phyloP scores from a whole-genome alignment of 2,888 invertebrate genomes.

The Aradus depressus region DNA sequence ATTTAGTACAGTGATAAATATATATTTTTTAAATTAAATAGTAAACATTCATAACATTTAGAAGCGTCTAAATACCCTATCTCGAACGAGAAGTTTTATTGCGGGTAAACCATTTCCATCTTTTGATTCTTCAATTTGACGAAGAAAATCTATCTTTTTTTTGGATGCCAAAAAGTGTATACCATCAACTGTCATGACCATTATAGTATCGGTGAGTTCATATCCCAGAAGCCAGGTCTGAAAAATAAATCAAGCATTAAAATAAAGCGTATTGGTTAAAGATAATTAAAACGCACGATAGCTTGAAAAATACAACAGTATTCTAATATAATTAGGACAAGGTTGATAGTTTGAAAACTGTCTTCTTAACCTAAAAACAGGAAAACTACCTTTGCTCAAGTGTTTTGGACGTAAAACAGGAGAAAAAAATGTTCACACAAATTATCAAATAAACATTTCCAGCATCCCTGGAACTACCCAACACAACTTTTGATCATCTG shows the following conservation, averaged over 20 bases:
- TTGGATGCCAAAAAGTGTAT: constrained; percentile 90
- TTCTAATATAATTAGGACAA: neutral
- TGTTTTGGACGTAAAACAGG: too few relatives aligned
- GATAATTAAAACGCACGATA: neutral
- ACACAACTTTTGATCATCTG: too few relatives aligned
- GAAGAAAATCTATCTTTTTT: constrained; percentile 94
- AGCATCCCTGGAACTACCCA: too few relatives aligned
- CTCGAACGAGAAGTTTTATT: constrained; percentile 74
- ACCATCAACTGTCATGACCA: constrained; percentile 73
- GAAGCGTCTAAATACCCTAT: constrained; percentile 53
- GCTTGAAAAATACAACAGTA: neutral
- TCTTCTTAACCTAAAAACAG: too few relatives aligned
- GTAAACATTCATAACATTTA: neutral
- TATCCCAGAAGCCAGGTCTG: constrained; percentile 95
- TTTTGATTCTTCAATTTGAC: constrained; percentile 73
- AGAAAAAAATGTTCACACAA: too few relatives aligned
- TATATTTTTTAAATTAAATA: neutral
- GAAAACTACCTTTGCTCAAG: too few relatives aligned
- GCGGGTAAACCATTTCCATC: constrained; percentile 73
- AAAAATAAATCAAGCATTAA: constrained; percentile 30
- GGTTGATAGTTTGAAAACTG: too few relatives aligned
- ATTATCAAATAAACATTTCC: too few relatives aligned
- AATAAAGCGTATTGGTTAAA: neutral
- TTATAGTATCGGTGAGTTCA: constrained; percentile 90
- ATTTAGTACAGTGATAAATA: neutral